A percentile compares a stretch with the other conserved stretches of the same genome.
Conservation (phyloP, 2,113 vertebrate species). For the Poeciliopsis retropinna region DNA sequence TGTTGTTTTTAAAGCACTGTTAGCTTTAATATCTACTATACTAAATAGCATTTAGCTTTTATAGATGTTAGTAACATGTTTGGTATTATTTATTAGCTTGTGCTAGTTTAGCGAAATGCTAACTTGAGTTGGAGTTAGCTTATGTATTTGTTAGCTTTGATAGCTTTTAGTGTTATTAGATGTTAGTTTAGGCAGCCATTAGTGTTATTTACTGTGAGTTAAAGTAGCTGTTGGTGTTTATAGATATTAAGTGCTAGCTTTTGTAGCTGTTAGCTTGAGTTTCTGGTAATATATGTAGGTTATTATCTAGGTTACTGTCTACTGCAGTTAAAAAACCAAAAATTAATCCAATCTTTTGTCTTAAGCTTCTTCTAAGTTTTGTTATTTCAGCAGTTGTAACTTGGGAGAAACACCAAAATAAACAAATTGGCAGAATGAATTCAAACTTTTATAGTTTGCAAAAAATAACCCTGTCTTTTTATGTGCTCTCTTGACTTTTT, state of each 20-base stretch:
- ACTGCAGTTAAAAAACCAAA: neutral
- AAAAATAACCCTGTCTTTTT: neutral
- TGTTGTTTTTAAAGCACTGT: too few relatives aligned
- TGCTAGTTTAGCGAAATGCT: too few relatives aligned
- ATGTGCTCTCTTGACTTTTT: neutral
- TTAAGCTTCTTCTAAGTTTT: conserved; percentile 14
- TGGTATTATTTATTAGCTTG: too few relatives aligned
- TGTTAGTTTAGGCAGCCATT: neutral
- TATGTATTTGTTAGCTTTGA: neutral
- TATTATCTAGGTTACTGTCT: neutral
- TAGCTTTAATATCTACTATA: too few relatives aligned
- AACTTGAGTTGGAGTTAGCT: too few relatives aligned
- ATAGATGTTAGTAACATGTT: too few relatives aligned
- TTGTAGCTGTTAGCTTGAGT: neutral
- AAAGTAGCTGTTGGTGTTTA: neutral
- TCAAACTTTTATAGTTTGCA: neutral
- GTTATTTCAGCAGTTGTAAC: too few relatives aligned
- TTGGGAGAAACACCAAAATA: neutral
- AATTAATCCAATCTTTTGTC: neutral
- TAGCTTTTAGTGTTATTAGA: neutral
- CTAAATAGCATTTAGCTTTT: too few relatives aligned
- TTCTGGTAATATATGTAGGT: neutral
- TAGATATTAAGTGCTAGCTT: neutral
- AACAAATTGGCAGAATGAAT: neutral
- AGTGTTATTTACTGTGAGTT: neutral